phyloP scores from a whole-genome alignment of 2,797 vertebrate species.

The Octomys mimax region DNA sequence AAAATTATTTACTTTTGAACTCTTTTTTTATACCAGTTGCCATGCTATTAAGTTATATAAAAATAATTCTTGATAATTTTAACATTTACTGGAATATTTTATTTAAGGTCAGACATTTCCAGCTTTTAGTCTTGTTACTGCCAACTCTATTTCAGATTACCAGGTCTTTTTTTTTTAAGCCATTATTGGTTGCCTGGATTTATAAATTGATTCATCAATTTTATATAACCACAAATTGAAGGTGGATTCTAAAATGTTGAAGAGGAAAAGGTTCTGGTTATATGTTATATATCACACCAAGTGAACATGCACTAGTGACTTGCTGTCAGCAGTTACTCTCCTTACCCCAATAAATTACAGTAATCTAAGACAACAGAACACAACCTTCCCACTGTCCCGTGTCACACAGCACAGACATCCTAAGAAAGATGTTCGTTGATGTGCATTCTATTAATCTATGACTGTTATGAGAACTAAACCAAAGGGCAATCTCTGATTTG shows the following conservation, averaged over 20 bases:
- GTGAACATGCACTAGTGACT: background rate
- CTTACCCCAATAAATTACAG: background rate
- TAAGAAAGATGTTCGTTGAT: background rate
- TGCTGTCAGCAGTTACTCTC: background rate
- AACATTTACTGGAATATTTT: constrained; percentile 68
- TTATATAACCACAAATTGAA: constrained; percentile 56
- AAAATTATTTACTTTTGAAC: constrained; percentile 56
- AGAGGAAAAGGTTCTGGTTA: constrained; percentile 57
- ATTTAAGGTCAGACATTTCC: constrained; percentile 84
- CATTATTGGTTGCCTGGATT: constrained; percentile 49
- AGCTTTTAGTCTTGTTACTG: constrained; percentile 80
- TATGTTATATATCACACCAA: background rate
- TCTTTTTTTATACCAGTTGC: background rate
- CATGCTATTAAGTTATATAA: background rate
- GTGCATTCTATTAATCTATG: constrained; percentile 1
- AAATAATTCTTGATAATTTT: constrained; percentile 65
- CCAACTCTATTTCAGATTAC: constrained; percentile 35
- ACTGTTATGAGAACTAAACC: background rate
- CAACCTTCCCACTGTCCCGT: background rate
- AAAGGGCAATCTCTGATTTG: background rate
- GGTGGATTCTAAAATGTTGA: constrained; percentile 51
- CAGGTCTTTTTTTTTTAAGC: constrained; percentile 34
- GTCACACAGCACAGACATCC: background rate
- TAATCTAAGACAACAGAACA: constrained; percentile 27
- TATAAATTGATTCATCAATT: constrained; percentile 46